Evolutionary conservation across 2,888 invertebrate genomes (phyloP), one percentile per base, ranked within the genome.

Genomic region (Eupsilia transversa): DNA sequence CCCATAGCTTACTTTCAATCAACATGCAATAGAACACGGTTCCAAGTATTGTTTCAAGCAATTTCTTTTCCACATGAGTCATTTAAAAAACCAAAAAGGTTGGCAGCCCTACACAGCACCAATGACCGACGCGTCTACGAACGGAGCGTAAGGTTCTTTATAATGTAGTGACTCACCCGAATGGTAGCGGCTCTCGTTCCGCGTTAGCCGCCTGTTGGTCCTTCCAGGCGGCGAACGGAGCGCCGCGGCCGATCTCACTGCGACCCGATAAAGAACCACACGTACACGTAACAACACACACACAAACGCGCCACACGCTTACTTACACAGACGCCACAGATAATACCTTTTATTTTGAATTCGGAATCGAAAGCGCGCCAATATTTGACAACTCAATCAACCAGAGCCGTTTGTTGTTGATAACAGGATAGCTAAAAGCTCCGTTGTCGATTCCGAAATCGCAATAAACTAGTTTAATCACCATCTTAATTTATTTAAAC

Each of bases 181-280:
- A 96, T 99, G 99, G 96, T 99, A 99, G 92, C 99, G 97, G 96
- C 98, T 98, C 97, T 99, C 99, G 97, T 99, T 99, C 92, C 99
- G 97, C 87, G 99, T 99, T 90, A 99, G 97, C 89, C 99, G 97
- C 85, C 99, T 97, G 96, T 99, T 98, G 93, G 98, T 98, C 93
- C 98, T 97, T 90, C 98, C 97, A 94, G 97, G 94, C 89, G 97
- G 93, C 95, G 97, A 93, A 91, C 96, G 94, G 92, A 94, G 93
- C 92, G 94, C 93, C 92, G 95, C 93, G 85, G 93, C 95, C 92
- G 96, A 94, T 92, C 95, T 94, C 96, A 94, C 97, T 97, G 95
- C 95, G 95, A 96, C 95, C 94, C 96, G 94, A 95, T 94, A 96
- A 96, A 96, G 93, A 96, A 96, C 96, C 93, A 93, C 92, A 93